Evolutionary conservation across 2,113 vertebrate genomes (phyloP).

Genomic region (Corapipo altera): DNA sequence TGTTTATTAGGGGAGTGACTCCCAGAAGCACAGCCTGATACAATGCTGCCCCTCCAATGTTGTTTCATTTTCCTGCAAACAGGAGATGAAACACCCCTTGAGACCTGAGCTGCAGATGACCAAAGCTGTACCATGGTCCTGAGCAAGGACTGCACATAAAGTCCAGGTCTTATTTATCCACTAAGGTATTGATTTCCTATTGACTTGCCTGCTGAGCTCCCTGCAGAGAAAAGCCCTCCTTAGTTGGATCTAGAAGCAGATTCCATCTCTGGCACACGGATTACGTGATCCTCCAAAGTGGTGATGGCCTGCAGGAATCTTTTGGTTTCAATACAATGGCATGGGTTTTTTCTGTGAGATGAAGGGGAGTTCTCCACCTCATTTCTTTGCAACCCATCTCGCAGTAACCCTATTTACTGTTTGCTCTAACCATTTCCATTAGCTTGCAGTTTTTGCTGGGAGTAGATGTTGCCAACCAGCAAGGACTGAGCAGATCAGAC

Average conservation of each 20-base stretch:
- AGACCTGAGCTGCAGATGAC: not conserved
- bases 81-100: not conserved
- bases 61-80: not conserved
- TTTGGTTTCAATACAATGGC: not conserved
- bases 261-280: not conserved
- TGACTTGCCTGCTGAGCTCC: not conserved
- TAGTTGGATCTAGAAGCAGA: not conserved
- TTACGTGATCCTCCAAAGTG: not conserved
- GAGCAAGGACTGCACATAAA: not conserved
- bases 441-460: not conserved
- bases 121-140: not conserved
- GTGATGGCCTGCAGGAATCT: not conserved
- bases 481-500: not conserved
- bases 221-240: not conserved
- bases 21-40: not conserved
- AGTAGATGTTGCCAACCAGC: not conserved
- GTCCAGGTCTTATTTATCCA: not conserved
- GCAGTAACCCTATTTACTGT: not conserved
- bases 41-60: not conserved
- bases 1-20: not conserved
- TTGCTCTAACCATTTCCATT: not conserved
- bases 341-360: rapidly evolving
- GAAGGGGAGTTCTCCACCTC: not conserved
- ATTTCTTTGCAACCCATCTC: not conserved
- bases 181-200: not conserved